Evolutionary conservation across 2,113 vertebrate species (phyloP), one percentile per base, ranked within the genome.

Genomic region (Salvelinus alpinus): DNA sequence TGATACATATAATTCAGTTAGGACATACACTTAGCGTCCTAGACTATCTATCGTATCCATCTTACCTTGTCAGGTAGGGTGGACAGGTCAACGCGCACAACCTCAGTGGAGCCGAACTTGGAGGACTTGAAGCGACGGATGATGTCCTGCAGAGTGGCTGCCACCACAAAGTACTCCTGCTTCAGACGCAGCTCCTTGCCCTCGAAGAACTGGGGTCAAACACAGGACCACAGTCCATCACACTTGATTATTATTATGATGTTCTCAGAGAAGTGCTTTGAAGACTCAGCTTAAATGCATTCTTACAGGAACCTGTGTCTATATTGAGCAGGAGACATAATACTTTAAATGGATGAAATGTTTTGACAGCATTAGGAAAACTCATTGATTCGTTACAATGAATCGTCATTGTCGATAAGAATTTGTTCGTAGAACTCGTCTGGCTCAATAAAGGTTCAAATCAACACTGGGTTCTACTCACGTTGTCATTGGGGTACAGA

Each of bases 121-220:
- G 96, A 97, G 85, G 94, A 94, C 81, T 97, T 97, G 92, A 96
- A 97, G 72, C 96, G 95, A 24, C 96, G 95, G 84, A 97, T 92
- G 91, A 97, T 96, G 91, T 97, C 96, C 88, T 97, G 96, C n/a
- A 97, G 95, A 3, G 96, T 97, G 78, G 96, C 96, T 0, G 96
- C 95, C 75, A 97, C 96, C 57, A 95, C 95, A 66, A 97, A 97
- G 88, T 97, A 97, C 84, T 97, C 96, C 91, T 97, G 96, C 86
- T 97, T 97, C 86, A 97, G 90, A 80, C 96, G 94, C 51, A 97
- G 93, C 84, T 97, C 96, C 86, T 97, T 97, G 2, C 96, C 96
- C 79, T 97, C 96, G 77, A 97, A 97, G 90, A 97, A 97, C 96
- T 97, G 87, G 16, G 78, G 38, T 34, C 66, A 68, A n/a, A 68